phyloP scores from a whole-genome alignment of 2,888 invertebrate species.

The Aphelenchoides bicaudatus region DNA sequence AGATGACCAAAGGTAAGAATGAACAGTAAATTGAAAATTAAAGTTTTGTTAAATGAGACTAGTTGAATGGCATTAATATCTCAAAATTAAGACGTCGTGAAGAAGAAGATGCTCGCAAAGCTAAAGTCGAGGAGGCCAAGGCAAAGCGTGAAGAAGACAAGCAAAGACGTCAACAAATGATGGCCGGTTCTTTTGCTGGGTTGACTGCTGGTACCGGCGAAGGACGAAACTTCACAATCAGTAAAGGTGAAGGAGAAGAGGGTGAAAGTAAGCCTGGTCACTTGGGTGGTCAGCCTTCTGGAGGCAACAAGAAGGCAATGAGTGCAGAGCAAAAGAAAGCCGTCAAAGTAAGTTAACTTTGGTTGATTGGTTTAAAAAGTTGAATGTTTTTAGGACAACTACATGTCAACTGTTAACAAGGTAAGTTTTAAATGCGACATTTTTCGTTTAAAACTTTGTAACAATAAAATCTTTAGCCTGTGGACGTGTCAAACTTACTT shows the following conservation, averaged over 20 bases:
- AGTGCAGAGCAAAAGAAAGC: slow-evolving; percentile 54
- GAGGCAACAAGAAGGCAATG: slow-evolving; percentile 30
- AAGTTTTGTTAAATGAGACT: too few relatives aligned
- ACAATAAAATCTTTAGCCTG: too few relatives aligned
- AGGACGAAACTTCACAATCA: slow-evolving; percentile 43
- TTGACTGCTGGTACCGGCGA: slow-evolving; percentile 41
- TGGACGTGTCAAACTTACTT: slow-evolving; percentile 52
- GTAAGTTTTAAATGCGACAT: slow-evolving; percentile 22
- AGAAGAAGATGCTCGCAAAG: slow-evolving; percentile 59
- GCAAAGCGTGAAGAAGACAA: slow-evolving; percentile 57
- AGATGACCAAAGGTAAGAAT: slow-evolving; percentile 59
- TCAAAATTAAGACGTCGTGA: slow-evolving; percentile 46
- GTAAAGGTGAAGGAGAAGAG: slow-evolving; percentile 34
- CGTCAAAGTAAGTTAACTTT: too few relatives aligned
- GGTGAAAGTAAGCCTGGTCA: slow-evolving; percentile 26
- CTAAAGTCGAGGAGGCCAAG: slow-evolving; percentile 18
- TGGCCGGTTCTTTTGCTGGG: slow-evolving; percentile 58
- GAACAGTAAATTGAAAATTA: too few relatives aligned
- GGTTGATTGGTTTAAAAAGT: too few relatives aligned
- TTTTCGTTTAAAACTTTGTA: too few relatives aligned
- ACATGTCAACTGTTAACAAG: slow-evolving; percentile 53
- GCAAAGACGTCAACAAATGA: slow-evolving; percentile 58
- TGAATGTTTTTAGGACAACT: slow-evolving; percentile 38
- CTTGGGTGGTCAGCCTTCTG: not conserved
- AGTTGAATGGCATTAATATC: slow-evolving; percentile 2